phyloP scores from a whole-genome alignment of 2,797 vertebrate genomes.

The Arnoldichthys spilopterus region DNA sequence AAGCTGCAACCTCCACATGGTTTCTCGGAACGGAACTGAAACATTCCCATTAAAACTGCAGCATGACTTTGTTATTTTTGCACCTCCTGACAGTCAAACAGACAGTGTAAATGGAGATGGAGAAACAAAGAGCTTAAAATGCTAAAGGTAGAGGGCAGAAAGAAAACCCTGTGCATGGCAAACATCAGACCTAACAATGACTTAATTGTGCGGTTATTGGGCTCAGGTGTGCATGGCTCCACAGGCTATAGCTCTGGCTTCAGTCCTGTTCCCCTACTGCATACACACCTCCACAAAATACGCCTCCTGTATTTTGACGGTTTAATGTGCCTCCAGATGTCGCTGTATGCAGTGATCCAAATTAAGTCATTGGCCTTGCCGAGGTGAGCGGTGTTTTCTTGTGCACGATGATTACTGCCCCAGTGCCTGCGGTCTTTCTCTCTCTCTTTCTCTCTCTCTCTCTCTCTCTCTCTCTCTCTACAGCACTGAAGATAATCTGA shows the following conservation, averaged over 20 bases:
- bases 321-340: constrained; percentile 37
- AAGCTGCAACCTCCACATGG: too few relatives aligned
- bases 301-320: constrained; percentile 58
- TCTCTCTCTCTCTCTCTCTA: constrained; percentile 10
- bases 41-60: too few relatives aligned
- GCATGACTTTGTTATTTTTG: too few relatives aligned
- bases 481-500: constrained; percentile 47
- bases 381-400: constrained; percentile 47
- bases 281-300: constrained; percentile 60
- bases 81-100: too few relatives aligned
- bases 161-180: constrained; percentile 44
- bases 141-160: too few relatives aligned
- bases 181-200: constrained; percentile 41
- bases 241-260: constrained; percentile 48
- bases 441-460: background rate
- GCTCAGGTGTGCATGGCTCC: constrained; percentile 59
- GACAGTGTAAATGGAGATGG: too few relatives aligned
- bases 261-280: constrained; percentile 50
- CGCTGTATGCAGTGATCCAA: constrained; percentile 55
- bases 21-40: too few relatives aligned
- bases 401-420: constrained; percentile 43
- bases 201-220: constrained; percentile 52
- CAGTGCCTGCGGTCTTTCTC: background rate
- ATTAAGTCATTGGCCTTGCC: constrained; percentile 60
- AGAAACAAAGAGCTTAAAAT: too few relatives aligned